These are phyloP conservation scores for Pelmatolapia mariae DNA, from an alignment of 2,113 vertebrate genomes.

Conservation along the genomic window DNA sequence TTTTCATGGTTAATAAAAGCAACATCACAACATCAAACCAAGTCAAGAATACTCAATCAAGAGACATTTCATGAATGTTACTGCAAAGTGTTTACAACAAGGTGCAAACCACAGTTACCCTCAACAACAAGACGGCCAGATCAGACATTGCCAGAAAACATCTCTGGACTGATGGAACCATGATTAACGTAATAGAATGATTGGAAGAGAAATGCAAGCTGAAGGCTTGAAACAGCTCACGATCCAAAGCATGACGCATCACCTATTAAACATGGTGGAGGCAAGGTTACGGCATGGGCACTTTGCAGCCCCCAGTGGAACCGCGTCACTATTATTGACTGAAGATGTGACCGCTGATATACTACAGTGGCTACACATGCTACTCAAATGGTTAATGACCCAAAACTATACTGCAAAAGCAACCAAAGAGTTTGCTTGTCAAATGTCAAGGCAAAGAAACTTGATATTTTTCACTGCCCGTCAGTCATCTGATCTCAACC, in stretches of 20 bases:
- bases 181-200: neutral
- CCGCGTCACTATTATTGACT: neutral
- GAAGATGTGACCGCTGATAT: neutral
- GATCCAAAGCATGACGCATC: neutral
- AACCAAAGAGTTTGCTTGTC: neutral
- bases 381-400: neutral
- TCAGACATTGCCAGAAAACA: neutral
- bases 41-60: neutral
- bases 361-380: neutral
- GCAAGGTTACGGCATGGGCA: neutral
- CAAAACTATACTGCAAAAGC: neutral
- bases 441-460: neutral
- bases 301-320: neutral
- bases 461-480: neutral
- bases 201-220: neutral
- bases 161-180: neutral
- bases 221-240: neutral
- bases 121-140: neutral
- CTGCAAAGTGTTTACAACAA: neutral
- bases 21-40: neutral
- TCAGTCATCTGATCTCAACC: neutral
- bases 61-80: neutral
- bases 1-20: neutral
- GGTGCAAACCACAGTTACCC: neutral
- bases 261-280: neutral